Conservation (phyloP, 23 tunicate species). For the Styela plicata region DNA sequence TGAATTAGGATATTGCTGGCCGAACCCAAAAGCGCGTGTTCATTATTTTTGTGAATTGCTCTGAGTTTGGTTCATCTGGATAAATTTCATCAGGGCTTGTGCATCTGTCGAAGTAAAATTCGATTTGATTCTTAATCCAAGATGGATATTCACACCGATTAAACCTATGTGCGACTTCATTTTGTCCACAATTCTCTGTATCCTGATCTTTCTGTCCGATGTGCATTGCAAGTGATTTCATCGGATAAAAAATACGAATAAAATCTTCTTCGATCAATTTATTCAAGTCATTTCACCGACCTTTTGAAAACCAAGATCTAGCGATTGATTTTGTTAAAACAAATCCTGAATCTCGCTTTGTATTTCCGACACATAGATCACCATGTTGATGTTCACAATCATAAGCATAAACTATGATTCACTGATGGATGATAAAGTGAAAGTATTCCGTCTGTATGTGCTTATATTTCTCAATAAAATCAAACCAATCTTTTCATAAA, state of each 20-base stretch:
- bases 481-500: neutral
- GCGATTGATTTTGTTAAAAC: neutral
- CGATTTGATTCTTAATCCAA: neutral
- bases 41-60: neutral
- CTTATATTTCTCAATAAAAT: neutral
- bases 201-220: constrained; percentile 2
- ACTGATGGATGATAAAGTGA: constrained; percentile 11
- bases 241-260: neutral
- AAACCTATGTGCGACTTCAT: constrained; percentile 6
- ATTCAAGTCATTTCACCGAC: neutral
- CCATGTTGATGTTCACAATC: constrained; percentile 1
- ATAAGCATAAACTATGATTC: neutral
- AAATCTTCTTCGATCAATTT: neutral
- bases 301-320: neutral
- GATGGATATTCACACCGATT: neutral
- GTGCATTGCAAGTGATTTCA: neutral
- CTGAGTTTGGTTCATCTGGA: neutral
- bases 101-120: constrained; percentile 2
- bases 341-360: neutral
- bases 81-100: neutral
- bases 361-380: neutral
- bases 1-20: neutral
- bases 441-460: neutral
- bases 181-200: neutral
- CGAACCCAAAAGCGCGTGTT: neutral